Conservation (phyloP, 2,113 vertebrate genomes). For the Dasyornis broadbenti region DNA sequence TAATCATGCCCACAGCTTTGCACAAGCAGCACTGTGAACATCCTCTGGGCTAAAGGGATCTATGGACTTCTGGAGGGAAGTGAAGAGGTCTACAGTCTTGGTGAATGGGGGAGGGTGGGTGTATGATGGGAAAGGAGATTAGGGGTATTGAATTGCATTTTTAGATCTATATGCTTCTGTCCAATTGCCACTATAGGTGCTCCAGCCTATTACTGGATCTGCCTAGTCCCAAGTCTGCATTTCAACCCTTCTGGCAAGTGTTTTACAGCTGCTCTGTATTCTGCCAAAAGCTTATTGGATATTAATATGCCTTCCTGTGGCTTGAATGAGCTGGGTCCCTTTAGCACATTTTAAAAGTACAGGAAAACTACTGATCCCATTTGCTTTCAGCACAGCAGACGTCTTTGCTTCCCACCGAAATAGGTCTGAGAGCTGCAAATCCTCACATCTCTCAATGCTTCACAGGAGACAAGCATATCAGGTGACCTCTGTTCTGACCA, state of each 20-base stretch:
- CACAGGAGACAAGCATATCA: not conserved
- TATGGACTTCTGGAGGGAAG: not conserved
- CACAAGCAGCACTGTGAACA: not conserved
- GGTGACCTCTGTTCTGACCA: slow-evolving; percentile 37
- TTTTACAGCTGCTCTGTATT: not conserved
- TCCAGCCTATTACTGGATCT: not conserved
- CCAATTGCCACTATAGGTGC: not conserved
- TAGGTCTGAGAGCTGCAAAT: slow-evolving; percentile 15
- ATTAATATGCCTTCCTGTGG: slow-evolving; percentile 34
- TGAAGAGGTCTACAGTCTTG: not conserved
- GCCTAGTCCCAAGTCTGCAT: not conserved
- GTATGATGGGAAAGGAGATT: not conserved
- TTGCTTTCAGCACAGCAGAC: not conserved
- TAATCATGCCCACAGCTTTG: not conserved
- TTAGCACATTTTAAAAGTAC: slow-evolving; percentile 19
- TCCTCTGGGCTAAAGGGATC: not conserved
- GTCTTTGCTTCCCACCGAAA: slow-evolving; percentile 1
- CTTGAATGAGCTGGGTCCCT: slow-evolving; percentile 1
- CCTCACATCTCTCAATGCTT: not conserved
- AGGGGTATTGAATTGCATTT: not conserved
- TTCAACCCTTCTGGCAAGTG: not conserved
- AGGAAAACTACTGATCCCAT: slow-evolving; percentile 47
- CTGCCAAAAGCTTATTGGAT: slow-evolving; percentile 37
- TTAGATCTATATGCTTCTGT: not conserved
- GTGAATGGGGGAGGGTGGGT: not conserved